phyloP scores from a whole-genome alignment of 2,797 vertebrate species.

The Hemitrygon akajei region DNA sequence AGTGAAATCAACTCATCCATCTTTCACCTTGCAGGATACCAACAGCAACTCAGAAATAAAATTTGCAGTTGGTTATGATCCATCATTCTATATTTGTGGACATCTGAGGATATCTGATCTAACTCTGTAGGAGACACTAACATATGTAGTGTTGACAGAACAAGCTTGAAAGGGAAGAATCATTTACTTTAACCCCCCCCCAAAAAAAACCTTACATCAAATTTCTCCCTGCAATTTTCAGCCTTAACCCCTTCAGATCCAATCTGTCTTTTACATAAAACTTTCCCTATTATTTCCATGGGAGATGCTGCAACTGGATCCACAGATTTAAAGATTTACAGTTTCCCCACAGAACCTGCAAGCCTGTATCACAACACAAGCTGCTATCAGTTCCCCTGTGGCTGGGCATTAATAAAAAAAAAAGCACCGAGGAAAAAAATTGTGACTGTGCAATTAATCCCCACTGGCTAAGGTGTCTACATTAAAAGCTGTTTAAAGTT shows the following conservation, averaged over 20 bases:
- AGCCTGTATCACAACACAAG: background rate
- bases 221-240: background rate
- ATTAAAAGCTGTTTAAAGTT: slow-evolving; percentile 31
- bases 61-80: background rate
- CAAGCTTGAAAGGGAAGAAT: background rate
- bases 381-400: slow-evolving; percentile 8
- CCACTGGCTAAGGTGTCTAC: background rate
- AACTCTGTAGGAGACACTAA: background rate
- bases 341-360: background rate
- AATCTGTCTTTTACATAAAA: background rate
- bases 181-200: background rate
- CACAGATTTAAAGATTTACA: slow-evolving; percentile 3
- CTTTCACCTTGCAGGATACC: no score
- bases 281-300: background rate
- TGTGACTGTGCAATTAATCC: slow-evolving; percentile 27
- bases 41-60: background rate
- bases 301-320: background rate
- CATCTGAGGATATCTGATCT: background rate
- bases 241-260: background rate
- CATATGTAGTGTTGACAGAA: background rate
- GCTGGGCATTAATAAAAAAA: slow-evolving; percentile 9
- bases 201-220: no score
- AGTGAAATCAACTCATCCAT: background rate
- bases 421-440: slow-evolving; percentile 1
- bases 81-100: no score